Evolutionary conservation across 2,888 invertebrate species (phyloP).

Genomic region (Drosophila macrospina): DNA sequence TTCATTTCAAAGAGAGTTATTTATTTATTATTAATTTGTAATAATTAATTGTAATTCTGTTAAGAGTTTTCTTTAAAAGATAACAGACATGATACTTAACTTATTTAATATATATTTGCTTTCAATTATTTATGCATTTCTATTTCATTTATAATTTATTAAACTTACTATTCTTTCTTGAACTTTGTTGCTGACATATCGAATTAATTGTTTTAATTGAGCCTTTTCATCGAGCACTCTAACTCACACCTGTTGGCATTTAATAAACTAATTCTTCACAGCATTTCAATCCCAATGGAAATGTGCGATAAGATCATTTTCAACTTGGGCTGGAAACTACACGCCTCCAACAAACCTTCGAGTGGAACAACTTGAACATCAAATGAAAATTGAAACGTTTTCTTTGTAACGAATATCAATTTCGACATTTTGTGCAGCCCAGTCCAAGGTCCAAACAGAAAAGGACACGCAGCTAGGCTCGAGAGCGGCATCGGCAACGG

Average conservation of each 20-base stretch:
- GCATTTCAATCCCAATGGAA: constrained; percentile 32
- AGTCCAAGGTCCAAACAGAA: constrained; percentile 38
- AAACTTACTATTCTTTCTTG: not conserved
- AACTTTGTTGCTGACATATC: not conserved
- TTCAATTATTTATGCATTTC: no score
- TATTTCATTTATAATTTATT: not conserved
- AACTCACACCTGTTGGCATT: constrained; percentile 63
- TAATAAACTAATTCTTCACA: constrained; percentile 36
- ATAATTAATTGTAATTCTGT: no score
- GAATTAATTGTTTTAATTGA: not conserved
- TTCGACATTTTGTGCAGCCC: constrained; percentile 63
- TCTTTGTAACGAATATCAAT: constrained; percentile 71
- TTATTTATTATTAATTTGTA: no score
- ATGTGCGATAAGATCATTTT: constrained; percentile 25
- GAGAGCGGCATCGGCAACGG: not conserved
- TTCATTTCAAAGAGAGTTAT: no score
- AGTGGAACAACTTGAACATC: constrained; percentile 50
- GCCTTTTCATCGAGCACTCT: constrained; percentile 1
- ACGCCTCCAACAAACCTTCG: constrained; percentile 48
- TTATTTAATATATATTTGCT: no score
- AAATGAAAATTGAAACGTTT: constrained; percentile 79
- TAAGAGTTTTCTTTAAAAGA: no score
- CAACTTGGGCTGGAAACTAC: not conserved
- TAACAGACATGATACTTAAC: no score
- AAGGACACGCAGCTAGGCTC: constrained; percentile 54